These are phyloP conservation scores for Cryptoblepharus egeriae DNA, from an alignment of 2,797 vertebrate genomes.

Conservation along the genomic window DNA sequence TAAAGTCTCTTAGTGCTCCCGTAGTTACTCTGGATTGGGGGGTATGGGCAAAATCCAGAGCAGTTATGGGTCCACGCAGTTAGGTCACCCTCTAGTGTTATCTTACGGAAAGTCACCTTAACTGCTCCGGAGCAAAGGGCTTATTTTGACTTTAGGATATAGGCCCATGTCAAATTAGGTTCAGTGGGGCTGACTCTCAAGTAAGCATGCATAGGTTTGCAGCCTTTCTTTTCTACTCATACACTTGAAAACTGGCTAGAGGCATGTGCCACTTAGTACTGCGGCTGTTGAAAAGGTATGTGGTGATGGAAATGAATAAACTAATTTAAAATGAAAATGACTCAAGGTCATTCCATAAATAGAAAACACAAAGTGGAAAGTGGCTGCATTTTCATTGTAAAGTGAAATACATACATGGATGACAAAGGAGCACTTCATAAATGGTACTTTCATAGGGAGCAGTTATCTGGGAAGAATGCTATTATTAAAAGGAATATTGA, in stretches of 20 bases:
- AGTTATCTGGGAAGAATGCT: slow-evolving; percentile 36
- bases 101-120: too few relatives aligned
- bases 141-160: too few relatives aligned
- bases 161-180: background rate
- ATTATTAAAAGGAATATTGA: slow-evolving; percentile 59
- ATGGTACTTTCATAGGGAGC: slow-evolving; percentile 52
- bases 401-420: slow-evolving; percentile 38
- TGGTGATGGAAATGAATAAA: slow-evolving; percentile 24
- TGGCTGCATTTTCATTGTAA: slow-evolving; percentile 40
- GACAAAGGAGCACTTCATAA: slow-evolving; percentile 42
- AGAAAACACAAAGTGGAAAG: slow-evolving; percentile 41
- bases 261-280: background rate
- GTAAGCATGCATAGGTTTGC: background rate
- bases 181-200: background rate
- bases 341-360: slow-evolving; percentile 47
- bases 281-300: background rate
- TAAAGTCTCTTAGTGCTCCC: too few relatives aligned
- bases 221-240: background rate
- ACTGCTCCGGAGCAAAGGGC: too few relatives aligned
- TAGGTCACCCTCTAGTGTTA: too few relatives aligned
- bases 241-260: background rate
- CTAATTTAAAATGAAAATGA: slow-evolving; percentile 33
- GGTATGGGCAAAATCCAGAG: too few relatives aligned
- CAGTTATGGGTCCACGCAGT: too few relatives aligned
- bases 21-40: too few relatives aligned